Conservation (phyloP, 2,113 vertebrate genomes). For the Todiramphus chloris region DNA sequence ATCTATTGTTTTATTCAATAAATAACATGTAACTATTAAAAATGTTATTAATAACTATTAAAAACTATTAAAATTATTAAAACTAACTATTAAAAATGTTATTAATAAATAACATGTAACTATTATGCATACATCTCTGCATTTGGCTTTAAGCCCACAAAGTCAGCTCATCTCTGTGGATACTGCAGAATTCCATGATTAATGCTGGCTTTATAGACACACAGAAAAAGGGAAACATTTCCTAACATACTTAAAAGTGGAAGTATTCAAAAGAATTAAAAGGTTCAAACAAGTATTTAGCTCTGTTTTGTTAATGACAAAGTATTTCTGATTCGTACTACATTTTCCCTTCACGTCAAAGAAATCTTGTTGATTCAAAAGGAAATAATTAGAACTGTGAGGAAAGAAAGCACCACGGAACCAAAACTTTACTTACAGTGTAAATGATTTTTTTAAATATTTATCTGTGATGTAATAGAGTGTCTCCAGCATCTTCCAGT, state of each 20-base stretch:
- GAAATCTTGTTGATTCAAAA: background rate
- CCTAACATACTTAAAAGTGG: background rate
- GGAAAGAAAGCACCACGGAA: background rate
- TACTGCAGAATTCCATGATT: background rate
- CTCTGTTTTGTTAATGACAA: background rate
- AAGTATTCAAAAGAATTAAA: background rate
- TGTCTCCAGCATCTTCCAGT: background rate
- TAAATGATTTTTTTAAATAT: background rate
- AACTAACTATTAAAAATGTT: too few relatives aligned
- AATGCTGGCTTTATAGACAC: background rate
- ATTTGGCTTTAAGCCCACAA: background rate
- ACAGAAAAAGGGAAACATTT: background rate
- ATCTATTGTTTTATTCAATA: background rate
- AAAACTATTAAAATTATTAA: too few relatives aligned
- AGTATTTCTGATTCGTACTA: background rate
- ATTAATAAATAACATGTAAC: background rate
- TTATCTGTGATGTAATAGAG: background rate
- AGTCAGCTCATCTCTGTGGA: background rate
- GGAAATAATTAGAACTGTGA: background rate
- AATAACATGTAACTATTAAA: background rate
- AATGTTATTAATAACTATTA: too few relatives aligned
- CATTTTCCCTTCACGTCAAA: background rate
- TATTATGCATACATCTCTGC: background rate
- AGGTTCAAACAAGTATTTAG: background rate
- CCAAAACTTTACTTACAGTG: background rate